Base-by-base conservation (phyloP, 2,113 vertebrate species). In the Guaruba guarouba region DNA sequence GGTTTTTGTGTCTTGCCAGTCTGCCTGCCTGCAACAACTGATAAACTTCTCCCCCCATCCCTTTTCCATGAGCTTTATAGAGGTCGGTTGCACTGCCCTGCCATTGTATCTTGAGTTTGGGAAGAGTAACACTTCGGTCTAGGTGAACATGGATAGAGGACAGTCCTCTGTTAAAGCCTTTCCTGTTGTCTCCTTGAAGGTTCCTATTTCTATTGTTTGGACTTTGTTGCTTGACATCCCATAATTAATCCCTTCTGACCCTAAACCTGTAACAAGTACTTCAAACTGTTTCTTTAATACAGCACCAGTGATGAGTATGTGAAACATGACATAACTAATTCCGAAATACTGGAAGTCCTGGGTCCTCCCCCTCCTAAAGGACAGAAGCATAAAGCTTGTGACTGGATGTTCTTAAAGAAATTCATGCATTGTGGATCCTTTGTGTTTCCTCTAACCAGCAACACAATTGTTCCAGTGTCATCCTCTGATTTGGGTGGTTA, bases 61-160 rank as follows among this genome's bases (percentile, higher is more conserved):
- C 46, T 59, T 62, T 52, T 25, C 84, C 24, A 0, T 10, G 35
- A 67, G 80, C n/a, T 67, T n/a, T 55, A 28, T 12, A 0, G 16
- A 10, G 8, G 68, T 11, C 4, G 2, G 31, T 48, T 7, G 52
- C 17, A 0, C 41, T 9, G 11, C 68, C 73, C 57, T 4, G 0
- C 13, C 0, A 0, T 10, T 24, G 2, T 18, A 1, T 48, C 55
- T 41, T 1, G 31, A 44, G 52, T 59, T 7, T 37, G 67, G 63
- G 52, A 59, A 57, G 49, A 41, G 82, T 17, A 22, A 7, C 1
- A 5, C 6, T 4, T 43, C 2, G 5, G 22, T 31, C 28, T 13
- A 15, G 28, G 29, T 29, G 64, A 64, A 55, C 43, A 52, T 37
- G 62, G 67, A 10, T 24, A 1, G 51, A 84, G 82, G 74, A 70